Evolutionary conservation across 2,797 vertebrate species (phyloP), one percentile per base, ranked within the genome.

Genomic region (Mionectes olivaceus): DNA sequence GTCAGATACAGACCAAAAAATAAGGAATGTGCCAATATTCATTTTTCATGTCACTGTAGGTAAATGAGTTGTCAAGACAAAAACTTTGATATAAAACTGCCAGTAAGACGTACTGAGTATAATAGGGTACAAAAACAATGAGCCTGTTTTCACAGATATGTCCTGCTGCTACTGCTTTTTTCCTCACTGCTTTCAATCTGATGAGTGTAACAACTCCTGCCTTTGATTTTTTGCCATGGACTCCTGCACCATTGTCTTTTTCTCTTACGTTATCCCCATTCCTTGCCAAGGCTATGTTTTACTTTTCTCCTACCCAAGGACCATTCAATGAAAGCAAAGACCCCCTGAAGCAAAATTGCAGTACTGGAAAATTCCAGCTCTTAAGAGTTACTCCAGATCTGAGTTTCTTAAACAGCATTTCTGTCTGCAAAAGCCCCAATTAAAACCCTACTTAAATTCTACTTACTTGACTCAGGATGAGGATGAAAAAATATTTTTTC

Each of bases 51-150:
- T 97, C 97, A 84, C 94, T 77, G 56, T 67, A 86, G 90, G 96
- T 96, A 97, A 97, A 96, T 96, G 95, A 98, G 94, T 96, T 97
- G 97, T 97, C 95, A 97, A 96, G 97, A 96, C 94, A 96, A 97
- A 98, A 89, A 69, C 89, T 78, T 93, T 50, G 46, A 94, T 96
- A 92, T 84, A 30, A 95, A 93, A 94, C 95, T 97, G 97, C 95
- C 95, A 96, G 94, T 95, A 24, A 93, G 97, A 97, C 94, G 95
- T 95, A 90, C 80, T 28, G 94, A 80, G 90, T 77, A 90, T 76
- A 70, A 90, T 4, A 88, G 87, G 61, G 69, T 87, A 97, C 92
- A 94, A 83, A 93, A 93, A 97, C 96, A 97, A 97, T 89, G 94
- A 84, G 80, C 12, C 70, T 93, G 92, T 96, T 98, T 97, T 96